phyloP scores from a whole-genome alignment of 2,113 vertebrate species.

The Papio anubis region DNA sequence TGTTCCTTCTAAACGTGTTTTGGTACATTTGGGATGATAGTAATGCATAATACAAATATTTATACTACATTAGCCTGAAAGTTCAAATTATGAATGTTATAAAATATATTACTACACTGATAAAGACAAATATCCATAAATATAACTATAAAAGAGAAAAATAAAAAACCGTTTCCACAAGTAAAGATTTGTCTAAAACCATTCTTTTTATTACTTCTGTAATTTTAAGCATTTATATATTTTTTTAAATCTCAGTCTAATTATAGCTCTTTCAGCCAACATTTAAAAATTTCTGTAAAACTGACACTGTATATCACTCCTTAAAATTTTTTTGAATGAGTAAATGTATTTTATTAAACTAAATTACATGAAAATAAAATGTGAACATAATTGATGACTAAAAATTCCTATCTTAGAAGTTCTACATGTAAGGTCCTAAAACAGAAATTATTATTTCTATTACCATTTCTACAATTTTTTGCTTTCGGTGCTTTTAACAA shows the following conservation, averaged over 20 bases:
- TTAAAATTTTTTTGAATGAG: background rate
- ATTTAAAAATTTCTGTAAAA: constrained; percentile 21
- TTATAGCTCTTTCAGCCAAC: background rate
- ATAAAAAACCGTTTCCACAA: background rate
- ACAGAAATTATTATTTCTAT: constrained; percentile 47
- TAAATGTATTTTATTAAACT: constrained; percentile 29
- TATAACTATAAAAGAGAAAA: background rate
- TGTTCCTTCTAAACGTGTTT: constrained; percentile 67
- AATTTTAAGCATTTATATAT: constrained; percentile 14
- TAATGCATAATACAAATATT: constrained; percentile 61
- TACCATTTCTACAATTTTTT: constrained; percentile 23
- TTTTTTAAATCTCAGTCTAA: constrained; percentile 1
- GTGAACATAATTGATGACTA: constrained; percentile 34
- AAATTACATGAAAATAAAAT: constrained; percentile 53
- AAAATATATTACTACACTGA: background rate
- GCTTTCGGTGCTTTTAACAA: constrained; percentile 28
- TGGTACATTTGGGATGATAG: constrained; percentile 54
- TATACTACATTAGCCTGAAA: constrained; percentile 38
- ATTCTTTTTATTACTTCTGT: constrained; percentile 2
- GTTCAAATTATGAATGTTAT: constrained; percentile 38
- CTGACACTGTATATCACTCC: background rate
- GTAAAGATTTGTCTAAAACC: background rate
- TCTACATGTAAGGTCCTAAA: background rate
- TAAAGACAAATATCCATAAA: constrained; percentile 23
- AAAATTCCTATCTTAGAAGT: background rate